Conservation (phyloP, 2,797 vertebrate genomes). For the Cossypha niveicapilla region DNA sequence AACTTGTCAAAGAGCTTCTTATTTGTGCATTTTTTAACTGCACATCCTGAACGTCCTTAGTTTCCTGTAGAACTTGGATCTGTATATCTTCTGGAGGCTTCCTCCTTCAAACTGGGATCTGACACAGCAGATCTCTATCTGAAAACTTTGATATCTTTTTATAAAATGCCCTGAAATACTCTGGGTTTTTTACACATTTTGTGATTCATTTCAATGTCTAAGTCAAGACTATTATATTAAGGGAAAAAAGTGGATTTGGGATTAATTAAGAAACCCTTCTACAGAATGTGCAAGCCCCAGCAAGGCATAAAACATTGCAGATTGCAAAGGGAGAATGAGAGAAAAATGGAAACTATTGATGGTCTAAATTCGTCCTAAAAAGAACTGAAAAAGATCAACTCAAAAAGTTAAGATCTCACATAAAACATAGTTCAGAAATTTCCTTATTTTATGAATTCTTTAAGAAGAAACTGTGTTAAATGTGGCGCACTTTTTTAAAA, state of each 20-base stretch:
- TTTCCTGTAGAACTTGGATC: neutral
- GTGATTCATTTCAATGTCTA: neutral
- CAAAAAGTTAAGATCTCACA: neutral
- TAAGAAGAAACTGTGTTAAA: no score
- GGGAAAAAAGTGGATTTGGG: neutral
- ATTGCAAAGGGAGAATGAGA: neutral
- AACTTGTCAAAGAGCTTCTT: neutral
- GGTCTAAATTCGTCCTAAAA: neutral
- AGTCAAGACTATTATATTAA: neutral
- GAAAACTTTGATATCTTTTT: neutral
- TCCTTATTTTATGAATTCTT: neutral
- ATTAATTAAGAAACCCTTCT: neutral
- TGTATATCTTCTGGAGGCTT: neutral
- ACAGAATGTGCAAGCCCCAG: neutral
- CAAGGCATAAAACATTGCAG: neutral
- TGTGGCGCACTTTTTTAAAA: neutral
- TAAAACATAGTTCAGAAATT: neutral
- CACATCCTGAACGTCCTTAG: neutral
- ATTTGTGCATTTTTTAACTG: neutral
- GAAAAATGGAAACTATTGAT: neutral
- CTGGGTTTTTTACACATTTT: neutral
- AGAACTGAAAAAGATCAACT: neutral
- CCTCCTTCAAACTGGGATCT: neutral
- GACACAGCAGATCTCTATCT: neutral
- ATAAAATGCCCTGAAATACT: neutral